Conservation (phyloP, 1,140 invertebrate genomes). For the Drosophila lacteicornis region DNA sequence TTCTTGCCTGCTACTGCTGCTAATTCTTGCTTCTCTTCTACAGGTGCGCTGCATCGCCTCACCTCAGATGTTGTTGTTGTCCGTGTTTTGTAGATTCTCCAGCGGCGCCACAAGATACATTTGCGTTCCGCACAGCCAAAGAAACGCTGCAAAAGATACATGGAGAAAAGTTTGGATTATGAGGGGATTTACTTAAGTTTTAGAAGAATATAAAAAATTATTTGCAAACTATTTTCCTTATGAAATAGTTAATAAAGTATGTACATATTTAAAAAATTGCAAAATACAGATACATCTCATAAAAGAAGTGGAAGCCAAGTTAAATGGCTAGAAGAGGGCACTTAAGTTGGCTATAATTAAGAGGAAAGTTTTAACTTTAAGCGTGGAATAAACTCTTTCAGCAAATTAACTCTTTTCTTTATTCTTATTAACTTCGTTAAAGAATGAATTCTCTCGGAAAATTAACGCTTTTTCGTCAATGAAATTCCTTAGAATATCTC, state of each 20-base stretch:
- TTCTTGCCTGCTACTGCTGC: conserved; percentile 20
- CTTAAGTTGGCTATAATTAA: neutral
- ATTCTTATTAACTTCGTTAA: too few species aligned
- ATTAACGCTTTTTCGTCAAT: neutral
- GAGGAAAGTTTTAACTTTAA: neutral
- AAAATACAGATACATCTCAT: too few species aligned
- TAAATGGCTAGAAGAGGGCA: neutral
- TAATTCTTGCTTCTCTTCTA: conserved; percentile 12
- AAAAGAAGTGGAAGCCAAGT: neutral
- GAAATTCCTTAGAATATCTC: too few species aligned
- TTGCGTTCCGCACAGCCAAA: conserved; percentile 78
- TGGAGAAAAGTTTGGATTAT: neutral
- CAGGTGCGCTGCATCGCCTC: conserved; percentile 16
- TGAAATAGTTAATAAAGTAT: too few species aligned
- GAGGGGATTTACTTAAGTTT: too few species aligned
- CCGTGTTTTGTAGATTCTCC: conserved; percentile 63
- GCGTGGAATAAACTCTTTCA: too few species aligned
- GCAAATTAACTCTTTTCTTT: neutral
- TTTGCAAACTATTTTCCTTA: too few species aligned
- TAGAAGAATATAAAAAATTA: too few species aligned
- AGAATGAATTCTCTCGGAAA: neutral
- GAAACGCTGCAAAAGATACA: conserved; percentile 62
- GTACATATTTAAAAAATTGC: too few species aligned
- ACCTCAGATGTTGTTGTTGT: conserved; percentile 34
- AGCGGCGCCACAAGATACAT: conserved; percentile 80